phyloP scores from a whole-genome alignment of 2,888 invertebrate genomes.

The Cheilosia urbana region DNA sequence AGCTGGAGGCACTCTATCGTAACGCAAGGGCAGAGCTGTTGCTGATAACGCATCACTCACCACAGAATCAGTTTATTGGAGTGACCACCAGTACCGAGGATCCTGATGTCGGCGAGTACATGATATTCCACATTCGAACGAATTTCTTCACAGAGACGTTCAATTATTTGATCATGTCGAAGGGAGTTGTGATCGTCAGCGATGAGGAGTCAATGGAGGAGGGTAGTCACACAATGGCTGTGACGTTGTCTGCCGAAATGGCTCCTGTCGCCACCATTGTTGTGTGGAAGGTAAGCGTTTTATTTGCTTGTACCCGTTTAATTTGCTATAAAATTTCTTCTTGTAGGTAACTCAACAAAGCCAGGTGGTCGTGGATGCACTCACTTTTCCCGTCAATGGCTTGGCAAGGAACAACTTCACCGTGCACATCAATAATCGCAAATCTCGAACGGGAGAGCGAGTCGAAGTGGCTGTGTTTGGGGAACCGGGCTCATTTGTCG shows the following conservation, averaged over 20 bases:
- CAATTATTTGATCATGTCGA: conserved; percentile 94
- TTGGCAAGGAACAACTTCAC: conserved; percentile 94
- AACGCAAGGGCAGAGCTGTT: conserved; percentile 89
- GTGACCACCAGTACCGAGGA: conserved; percentile 91
- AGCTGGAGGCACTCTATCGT: conserved; percentile 87
- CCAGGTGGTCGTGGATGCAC: conserved; percentile 93
- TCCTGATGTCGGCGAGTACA: conserved; percentile 94
- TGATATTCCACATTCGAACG: conserved; percentile 95
- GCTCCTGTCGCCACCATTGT: conserved; percentile 94
- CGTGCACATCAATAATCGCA: conserved; percentile 92
- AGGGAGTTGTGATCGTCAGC: conserved; percentile 92
- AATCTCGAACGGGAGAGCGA: conserved; percentile 94
- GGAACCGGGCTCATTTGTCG: conserved; percentile 96
- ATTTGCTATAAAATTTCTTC: neutral
- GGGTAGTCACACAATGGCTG: conserved; percentile 89
- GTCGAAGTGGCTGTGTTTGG: conserved; percentile 95
- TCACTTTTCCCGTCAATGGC: conserved; percentile 96
- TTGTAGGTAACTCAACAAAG: conserved; percentile 87
- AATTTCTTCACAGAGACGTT: conserved; percentile 94
- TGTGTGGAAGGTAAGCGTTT: conserved; percentile 88
- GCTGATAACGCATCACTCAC: conserved; percentile 90
- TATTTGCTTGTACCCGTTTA: neutral
- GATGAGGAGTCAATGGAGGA: conserved; percentile 93
- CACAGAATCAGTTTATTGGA: conserved; percentile 90
- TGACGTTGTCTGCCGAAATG: conserved; percentile 93